phyloP scores from a whole-genome alignment of 2,113 vertebrate species.

The Uria lomvia region DNA sequence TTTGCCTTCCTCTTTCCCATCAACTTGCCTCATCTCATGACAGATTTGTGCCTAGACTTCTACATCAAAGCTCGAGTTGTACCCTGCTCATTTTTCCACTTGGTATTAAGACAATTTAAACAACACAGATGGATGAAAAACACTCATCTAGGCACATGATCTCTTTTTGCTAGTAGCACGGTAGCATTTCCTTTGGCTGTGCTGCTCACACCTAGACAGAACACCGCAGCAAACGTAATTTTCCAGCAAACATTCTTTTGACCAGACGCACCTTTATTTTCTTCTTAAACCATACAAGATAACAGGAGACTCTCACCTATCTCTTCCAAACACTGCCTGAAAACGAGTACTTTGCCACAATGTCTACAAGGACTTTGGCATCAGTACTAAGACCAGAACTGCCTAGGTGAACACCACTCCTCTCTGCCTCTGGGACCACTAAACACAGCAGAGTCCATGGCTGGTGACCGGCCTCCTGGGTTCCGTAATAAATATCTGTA shows the following conservation, averaged over 20 bases:
- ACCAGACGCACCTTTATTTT: background rate
- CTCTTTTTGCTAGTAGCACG: background rate
- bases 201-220: background rate
- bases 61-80: background rate
- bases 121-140: background rate
- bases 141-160: background rate
- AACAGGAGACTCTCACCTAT: accelerated
- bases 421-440: background rate
- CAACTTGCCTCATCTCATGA: background rate
- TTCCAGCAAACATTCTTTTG: background rate
- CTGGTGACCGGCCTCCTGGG: background rate
- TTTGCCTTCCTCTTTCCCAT: background rate
- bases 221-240: background rate
- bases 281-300: background rate
- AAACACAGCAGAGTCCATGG: background rate
- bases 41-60: background rate
- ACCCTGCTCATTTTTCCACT: background rate
- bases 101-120: background rate
- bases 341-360: background rate
- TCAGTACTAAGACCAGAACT: background rate
- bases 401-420: background rate
- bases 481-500: background rate
- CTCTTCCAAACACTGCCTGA: background rate
- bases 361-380: background rate
- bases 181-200: background rate